These are phyloP conservation scores for Mus pahari DNA, from an alignment of 2,113 vertebrate genomes.

Conservation along the genomic window DNA sequence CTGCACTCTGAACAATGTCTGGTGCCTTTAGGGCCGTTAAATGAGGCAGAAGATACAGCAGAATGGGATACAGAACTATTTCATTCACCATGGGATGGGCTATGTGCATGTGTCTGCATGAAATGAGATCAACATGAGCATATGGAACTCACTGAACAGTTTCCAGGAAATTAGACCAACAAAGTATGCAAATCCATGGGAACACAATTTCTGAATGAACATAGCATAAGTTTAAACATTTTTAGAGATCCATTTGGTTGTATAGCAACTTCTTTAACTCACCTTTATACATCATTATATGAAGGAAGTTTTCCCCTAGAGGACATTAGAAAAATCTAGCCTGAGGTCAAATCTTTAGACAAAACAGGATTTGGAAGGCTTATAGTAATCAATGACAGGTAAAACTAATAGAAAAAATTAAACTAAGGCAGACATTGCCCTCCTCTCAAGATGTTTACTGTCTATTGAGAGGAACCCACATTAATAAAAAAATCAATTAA, in stretches of 20 bases:
- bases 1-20: neutral
- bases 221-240: conserved; percentile 6
- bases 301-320: neutral
- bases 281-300: neutral
- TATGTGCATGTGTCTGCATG: neutral
- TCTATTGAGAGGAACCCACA: neutral
- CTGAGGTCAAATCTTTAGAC: neutral
- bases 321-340: neutral
- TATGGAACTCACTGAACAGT: neutral
- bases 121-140: neutral
- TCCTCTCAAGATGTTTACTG: neutral
- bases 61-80: neutral
- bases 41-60: neutral
- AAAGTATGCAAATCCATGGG: neutral
- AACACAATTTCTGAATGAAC: neutral
- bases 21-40: neutral
- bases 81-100: neutral
- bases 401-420: neutral
- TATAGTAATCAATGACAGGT: neutral
- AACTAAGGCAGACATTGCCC: neutral
- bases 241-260: neutral
- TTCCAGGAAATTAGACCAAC: neutral
- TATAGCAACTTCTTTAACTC: neutral
- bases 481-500: neutral
- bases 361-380: neutral